Base-by-base conservation (phyloP, 1,140 invertebrate species). In the Watersipora subatra region DNA sequence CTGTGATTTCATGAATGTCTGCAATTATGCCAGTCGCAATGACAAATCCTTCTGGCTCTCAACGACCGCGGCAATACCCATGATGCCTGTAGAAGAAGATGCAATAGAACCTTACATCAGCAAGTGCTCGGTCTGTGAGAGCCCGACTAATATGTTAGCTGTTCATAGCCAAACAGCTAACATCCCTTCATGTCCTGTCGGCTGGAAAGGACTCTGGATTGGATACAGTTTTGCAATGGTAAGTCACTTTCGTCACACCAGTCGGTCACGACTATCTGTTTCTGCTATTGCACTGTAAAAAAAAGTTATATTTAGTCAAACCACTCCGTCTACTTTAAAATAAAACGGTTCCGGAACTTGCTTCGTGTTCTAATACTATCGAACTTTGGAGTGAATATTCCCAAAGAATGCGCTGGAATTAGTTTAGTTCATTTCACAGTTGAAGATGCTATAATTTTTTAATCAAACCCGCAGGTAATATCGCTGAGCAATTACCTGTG, bases 221-320 rank as follows among this genome's bases (percentile, higher is more conserved):
- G 96, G 94, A 67, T 97, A 93, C 84, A 95, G 91, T 83, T 97
- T 97, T 80, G 84, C 94, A 12, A 97, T 99, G 93, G 94, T 97
- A 69, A 72, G 63, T 69, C 17, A 22, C 22, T 22, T 24, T 46
- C 34, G 7, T n/a, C n/a, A n/a, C n/a, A n/a, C n/a, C n/a, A n/a
- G n/a, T n/a, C n/a, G n/a, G n/a, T n/a, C n/a, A n/a, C n/a, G n/a
- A n/a, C n/a, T n/a, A n/a, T n/a, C n/a, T n/a, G n/a, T n/a, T n/a
- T n/a, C n/a, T n/a, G n/a, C n/a, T n/a, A n/a, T n/a, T n/a, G n/a
- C n/a, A n/a, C n/a, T n/a, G n/a, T n/a, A n/a, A n/a, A n/a, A n/a
- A n/a, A n/a, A n/a, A n/a, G n/a, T n/a, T n/a, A n/a, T n/a, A n/a
- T n/a, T n/a, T n/a, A n/a, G n/a, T n/a, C n/a, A n/a, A n/a, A n/a